Evolutionary conservation across 2,113 vertebrate species (phyloP).

Genomic region (Buteo buteo): DNA sequence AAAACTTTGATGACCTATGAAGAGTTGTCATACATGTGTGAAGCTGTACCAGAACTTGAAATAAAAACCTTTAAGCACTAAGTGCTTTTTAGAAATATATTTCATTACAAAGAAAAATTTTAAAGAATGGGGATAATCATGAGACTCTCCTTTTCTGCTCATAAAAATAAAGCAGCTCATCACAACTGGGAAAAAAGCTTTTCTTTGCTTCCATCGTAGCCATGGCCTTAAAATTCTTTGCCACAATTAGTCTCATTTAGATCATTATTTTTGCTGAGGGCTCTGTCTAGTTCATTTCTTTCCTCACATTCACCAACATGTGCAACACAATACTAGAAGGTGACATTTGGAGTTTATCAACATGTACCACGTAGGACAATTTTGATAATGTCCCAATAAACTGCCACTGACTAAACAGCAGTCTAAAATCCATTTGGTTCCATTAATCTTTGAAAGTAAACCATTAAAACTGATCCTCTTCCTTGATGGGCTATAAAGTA

Average conservation of each 20-base stretch:
- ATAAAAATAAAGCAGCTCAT: neutral
- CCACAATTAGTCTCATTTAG: neutral
- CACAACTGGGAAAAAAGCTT: neutral
- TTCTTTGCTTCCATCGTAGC: neutral
- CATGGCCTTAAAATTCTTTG: neutral
- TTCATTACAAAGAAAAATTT: neutral
- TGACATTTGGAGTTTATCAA: neutral
- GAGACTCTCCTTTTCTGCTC: neutral
- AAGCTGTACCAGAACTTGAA: neutral
- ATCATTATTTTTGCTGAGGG: neutral
- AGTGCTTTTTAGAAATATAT: conserved; percentile 11
- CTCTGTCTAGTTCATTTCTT: neutral
- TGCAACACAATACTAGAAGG: neutral
- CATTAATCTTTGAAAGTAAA: conserved; percentile 5
- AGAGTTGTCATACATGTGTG: neutral
- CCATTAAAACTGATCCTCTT: neutral
- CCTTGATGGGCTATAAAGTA: conserved; percentile 1
- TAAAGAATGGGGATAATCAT: neutral
- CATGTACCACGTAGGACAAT: neutral
- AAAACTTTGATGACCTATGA: neutral
- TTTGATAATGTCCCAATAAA: neutral
- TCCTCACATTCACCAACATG: neutral
- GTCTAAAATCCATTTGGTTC: neutral
- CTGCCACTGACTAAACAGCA: neutral
- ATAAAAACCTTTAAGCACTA: conserved; percentile 49